These are phyloP conservation scores for Eremobia ochroleuca DNA, from an alignment of 2,888 invertebrate genomes.

Conservation along the genomic window DNA sequence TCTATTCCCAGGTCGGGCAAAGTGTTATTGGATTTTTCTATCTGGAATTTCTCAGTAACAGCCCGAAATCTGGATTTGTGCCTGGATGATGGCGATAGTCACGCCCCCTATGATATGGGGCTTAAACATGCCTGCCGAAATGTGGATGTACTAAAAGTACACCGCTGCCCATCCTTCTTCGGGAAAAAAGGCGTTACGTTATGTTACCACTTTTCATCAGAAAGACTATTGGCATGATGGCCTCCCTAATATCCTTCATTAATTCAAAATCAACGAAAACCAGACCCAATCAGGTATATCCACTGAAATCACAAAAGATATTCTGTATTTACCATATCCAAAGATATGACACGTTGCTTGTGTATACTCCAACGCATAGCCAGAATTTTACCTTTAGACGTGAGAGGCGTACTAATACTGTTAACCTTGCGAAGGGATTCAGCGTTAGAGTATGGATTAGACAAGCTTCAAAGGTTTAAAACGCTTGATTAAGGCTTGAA, in stretches of 20 bases:
- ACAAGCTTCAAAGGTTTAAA: neutral
- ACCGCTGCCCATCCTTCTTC: neutral
- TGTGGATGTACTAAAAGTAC: no score
- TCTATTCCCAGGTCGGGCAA: no score
- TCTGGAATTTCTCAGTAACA: no score
- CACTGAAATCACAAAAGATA: slow-evolving; percentile 26
- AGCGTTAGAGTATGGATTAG: slow-evolving; percentile 16
- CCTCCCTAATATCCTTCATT: neutral
- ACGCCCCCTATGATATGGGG: no score
- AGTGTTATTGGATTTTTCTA: no score
- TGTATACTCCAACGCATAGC: slow-evolving; percentile 27
- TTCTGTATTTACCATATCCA: slow-evolving; percentile 22
- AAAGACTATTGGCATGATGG: neutral
- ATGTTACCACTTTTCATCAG: no score
- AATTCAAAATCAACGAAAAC: slow-evolving; percentile 8
- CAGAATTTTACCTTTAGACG: slow-evolving; percentile 38
- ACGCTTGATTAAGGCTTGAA: neutral
- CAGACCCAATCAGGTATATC: slow-evolving; percentile 18
- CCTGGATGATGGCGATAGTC: no score
- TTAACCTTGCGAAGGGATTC: slow-evolving; percentile 9
- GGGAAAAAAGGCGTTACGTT: neutral
- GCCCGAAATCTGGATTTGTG: no score
- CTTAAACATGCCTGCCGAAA: no score
- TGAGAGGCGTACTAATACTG: slow-evolving; percentile 50
- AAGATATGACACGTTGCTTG: slow-evolving; percentile 40